These are phyloP conservation scores for Lepilemur septentrionalis DNA, from an alignment of 2,797 vertebrate species.

Conservation along the genomic window DNA sequence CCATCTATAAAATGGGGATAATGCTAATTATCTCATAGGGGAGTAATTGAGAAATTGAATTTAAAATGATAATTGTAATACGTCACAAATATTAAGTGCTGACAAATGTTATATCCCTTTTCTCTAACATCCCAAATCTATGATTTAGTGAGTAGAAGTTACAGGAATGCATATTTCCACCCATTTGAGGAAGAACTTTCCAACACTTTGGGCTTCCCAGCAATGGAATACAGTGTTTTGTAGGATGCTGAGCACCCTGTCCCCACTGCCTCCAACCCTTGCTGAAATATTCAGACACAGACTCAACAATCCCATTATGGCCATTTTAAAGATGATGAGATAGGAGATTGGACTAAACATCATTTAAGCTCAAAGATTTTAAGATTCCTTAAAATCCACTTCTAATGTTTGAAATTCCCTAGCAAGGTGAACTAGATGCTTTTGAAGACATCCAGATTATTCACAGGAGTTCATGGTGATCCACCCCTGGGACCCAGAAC, in stretches of 20 bases:
- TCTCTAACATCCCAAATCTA: background rate
- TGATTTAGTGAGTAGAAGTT: background rate
- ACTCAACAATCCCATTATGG: background rate
- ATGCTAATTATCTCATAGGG: background rate
- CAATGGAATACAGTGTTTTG: background rate
- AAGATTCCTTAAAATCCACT: background rate
- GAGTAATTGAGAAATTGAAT: background rate
- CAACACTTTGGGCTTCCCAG: background rate
- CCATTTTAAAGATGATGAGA: background rate
- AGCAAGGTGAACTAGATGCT: background rate
- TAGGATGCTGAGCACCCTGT: background rate
- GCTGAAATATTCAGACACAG: background rate
- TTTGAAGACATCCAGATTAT: background rate
- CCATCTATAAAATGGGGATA: background rate
- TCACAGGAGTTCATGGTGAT: background rate
- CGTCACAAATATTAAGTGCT: background rate
- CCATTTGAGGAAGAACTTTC: background rate
- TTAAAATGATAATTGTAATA: background rate
- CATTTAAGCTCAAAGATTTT: conserved; percentile 28
- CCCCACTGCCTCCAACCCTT: background rate
- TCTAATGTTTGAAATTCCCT: background rate
- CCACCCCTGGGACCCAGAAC: background rate
- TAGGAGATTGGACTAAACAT: background rate
- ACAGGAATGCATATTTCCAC: background rate
- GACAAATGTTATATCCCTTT: background rate